Conservation (phyloP, 2,888 invertebrate species). For the Lasiommata megera region DNA sequence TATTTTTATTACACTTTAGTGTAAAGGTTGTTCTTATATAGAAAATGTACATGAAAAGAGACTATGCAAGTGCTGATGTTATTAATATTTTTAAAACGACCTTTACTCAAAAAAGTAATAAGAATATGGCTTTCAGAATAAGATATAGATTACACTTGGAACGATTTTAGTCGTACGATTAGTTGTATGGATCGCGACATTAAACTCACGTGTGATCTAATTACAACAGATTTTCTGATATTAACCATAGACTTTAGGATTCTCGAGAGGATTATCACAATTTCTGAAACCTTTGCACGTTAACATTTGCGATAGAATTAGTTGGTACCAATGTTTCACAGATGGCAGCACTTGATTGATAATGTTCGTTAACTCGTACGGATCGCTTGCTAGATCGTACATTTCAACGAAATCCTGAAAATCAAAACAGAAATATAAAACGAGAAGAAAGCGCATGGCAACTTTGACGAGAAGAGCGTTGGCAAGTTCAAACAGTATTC, state of each 20-base stretch:
- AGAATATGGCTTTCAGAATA: too few species aligned
- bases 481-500: too few species aligned
- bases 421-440: too few species aligned
- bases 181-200: background rate
- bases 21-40: too few species aligned
- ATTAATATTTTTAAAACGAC: too few species aligned
- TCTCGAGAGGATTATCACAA: conserved; percentile 48
- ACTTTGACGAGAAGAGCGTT: too few species aligned
- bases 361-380: conserved; percentile 86
- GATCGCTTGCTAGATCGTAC: conserved; percentile 87
- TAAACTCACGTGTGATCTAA: background rate
- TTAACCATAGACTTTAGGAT: conserved; percentile 32
- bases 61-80: too few species aligned
- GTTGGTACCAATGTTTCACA: conserved; percentile 72
- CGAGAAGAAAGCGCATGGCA: too few species aligned
- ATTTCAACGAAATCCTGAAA: conserved; percentile 86
- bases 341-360: conserved; percentile 73
- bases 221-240: background rate
- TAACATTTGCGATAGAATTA: conserved; percentile 73
- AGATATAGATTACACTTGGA: too few species aligned
- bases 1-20: too few species aligned
- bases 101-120: too few species aligned
- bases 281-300: conserved; percentile 62
- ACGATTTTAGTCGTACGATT: background rate
- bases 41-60: too few species aligned